Conservation (phyloP, 2,888 invertebrate genomes). For the Drosophila cognata region DNA sequence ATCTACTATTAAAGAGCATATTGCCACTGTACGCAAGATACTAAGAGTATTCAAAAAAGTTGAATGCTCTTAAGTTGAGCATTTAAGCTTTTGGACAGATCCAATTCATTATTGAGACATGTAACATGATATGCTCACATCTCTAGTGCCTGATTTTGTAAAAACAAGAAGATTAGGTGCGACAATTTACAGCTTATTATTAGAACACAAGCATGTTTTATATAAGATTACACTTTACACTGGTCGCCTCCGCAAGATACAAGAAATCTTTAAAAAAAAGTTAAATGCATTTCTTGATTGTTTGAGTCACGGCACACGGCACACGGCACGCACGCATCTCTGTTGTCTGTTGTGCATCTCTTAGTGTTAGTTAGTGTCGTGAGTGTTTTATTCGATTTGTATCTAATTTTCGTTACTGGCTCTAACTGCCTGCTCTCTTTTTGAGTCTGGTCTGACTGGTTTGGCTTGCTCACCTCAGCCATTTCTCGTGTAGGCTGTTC, state of each 20-base stretch:
- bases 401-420: conserved; percentile 66
- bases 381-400: conserved; percentile 63
- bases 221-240: background rate
- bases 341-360: conserved; percentile 11
- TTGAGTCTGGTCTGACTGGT: conserved; percentile 58
- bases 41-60: background rate
- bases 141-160: background rate
- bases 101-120: background rate
- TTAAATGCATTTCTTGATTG: background rate
- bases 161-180: background rate
- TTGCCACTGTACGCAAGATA: background rate
- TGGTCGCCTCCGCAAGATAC: background rate
- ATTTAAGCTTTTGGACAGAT: background rate
- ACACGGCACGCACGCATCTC: conserved; percentile 32
- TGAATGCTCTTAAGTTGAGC: background rate
- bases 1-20: background rate
- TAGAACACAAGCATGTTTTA: too few relatives aligned
- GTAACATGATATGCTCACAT: background rate
- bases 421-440: conserved; percentile 41
- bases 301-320: conserved; percentile 23
- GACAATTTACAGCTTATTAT: too few relatives aligned
- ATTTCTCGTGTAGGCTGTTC: conserved; percentile 20
- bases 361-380: conserved; percentile 25
- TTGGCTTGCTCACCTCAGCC: conserved; percentile 50
- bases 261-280: background rate